Evolutionary conservation across 2,888 invertebrate species (phyloP), one percentile per base, ranked within the genome.

Genomic region (Drosophila anomelani): DNA sequence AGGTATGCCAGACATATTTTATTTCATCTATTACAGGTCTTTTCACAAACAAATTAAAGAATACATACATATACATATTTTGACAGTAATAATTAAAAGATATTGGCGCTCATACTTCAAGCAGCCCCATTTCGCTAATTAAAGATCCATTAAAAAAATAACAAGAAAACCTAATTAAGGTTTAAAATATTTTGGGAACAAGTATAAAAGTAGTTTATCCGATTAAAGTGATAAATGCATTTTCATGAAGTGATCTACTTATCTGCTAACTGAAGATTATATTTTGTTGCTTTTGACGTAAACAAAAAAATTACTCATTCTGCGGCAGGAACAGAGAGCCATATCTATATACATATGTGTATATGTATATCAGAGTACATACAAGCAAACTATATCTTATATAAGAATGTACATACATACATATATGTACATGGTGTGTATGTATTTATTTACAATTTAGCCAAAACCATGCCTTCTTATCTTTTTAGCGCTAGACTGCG

Each of bases 401-500:
- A 20, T 51, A 53, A 51, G 34, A 20, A 32, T 29, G 34, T 41
- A 67, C 15, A 51, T 13, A 32, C 23, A 29, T 41, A 67, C 15
- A 51, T 13, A 32, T 58, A 56, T n/a, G 43, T 53, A 58, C 49
- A n/a, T 26, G 59, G 39, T 20, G 39, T 71, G 46, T 67, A 56
- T 47, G 79, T 75, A 80, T 71, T 81, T 84, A 82, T 88, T 88
- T 85, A 80, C 83, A 67, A 54, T 59, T 66, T 72, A 67, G 77
- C 62, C 75, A 36, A 80, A 87, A 73, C 67, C 75, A 78, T 77
- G 80, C 59, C 75, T 64, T 81, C 68, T 86, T 87, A 87, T 84
- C 84, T 85, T 51, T 61, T 62, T 77, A 75, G 87, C 82, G 79
- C 73, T 80, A 85, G 80, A 76, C 63, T 80, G 74, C 81, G 81